These are phyloP conservation scores for Drosophila algonquin DNA, from an alignment of 2,888 invertebrate genomes.

Conservation along the genomic window DNA sequence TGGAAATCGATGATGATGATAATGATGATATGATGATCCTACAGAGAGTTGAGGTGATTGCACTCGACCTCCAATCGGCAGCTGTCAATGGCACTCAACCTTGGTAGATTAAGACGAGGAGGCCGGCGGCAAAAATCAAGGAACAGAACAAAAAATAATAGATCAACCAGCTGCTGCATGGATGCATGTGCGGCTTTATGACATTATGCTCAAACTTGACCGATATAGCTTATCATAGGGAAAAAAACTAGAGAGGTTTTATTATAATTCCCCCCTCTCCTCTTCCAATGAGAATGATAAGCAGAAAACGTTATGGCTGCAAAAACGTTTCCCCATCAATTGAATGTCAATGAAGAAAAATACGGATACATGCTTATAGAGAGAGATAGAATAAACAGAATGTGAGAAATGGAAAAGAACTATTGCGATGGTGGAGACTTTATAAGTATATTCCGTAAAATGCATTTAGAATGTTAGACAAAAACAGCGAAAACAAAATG, in stretches of 20 bases:
- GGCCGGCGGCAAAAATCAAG: not conserved
- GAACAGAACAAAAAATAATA: constrained; percentile 30
- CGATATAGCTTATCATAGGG: constrained; percentile 52
- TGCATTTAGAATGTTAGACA: not conserved
- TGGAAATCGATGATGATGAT: constrained; percentile 10
- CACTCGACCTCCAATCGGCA: constrained; percentile 38
- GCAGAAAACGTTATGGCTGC: constrained; percentile 25
- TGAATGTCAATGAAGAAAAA: constrained; percentile 31
- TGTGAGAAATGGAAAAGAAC: not conserved
- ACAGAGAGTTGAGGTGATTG: constrained; percentile 33
- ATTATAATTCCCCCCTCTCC: not conserved
- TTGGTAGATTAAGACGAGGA: constrained; percentile 45
- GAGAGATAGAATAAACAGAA: not conserved
- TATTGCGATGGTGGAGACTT: not conserved
- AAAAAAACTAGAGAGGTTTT: constrained; percentile 2
- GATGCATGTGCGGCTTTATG: constrained; percentile 29
- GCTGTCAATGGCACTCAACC: constrained; percentile 31
- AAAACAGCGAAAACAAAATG: not conserved
- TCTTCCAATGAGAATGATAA: constrained; percentile 36
- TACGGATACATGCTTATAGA: constrained; percentile 1
- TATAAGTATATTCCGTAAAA: not conserved
- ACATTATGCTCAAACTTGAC: constrained; percentile 61
- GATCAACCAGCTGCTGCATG: constrained; percentile 30
- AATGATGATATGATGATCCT: constrained; percentile 2
- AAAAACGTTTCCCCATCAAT: constrained; percentile 16